Base-by-base conservation (phyloP, 2,797 vertebrate species). In the Serranus cabrilla region DNA sequence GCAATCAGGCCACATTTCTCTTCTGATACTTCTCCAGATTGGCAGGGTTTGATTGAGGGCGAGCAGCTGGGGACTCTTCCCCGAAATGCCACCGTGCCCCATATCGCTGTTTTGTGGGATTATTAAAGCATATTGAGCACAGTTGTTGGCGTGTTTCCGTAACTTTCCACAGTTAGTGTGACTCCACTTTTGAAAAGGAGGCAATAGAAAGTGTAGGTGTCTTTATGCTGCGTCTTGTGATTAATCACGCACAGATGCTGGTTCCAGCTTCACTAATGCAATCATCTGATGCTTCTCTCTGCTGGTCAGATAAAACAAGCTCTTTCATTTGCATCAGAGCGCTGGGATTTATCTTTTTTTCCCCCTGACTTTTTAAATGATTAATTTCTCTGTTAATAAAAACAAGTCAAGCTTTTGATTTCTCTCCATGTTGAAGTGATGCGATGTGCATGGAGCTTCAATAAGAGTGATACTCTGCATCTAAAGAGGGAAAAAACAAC, bases 1-100 rank as follows among this genome's bases (percentile, higher is more conserved):
- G 57, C 79, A 86, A 62, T 80, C 65, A 83, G 87, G 91, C 80
- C 90, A 81, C 62, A 54, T 72, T 76, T 83, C 56, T 83, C 76
- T 65, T 81, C 75, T 87, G 84, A 87, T 79, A 23, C 47, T n/a
- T 43, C 11, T 89, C 69, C 81, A 87, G 64, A 75, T 85, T 87
- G 86, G 82, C 58, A 25, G 1, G 56, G 46, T 74, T 71, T 59
- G 85, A 91, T 91, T 69, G 75, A 84, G 83, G 80, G 60, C 81
- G 60, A 62, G 52, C 82, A 81, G 76, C 77, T 64, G 74, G 74
- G 76, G 84, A 81, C 25, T 21, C 13, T 56, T 86, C 67, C n/a
- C 20, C 34, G 11, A 64, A 80, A 78, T 68, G 78, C 74, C 31
- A 21, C 79, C 14, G 55, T 60, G 77, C 2, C 65, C 71, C 71